phyloP scores from a whole-genome alignment of 2,888 invertebrate species.

The Zygogramma bicolorata region DNA sequence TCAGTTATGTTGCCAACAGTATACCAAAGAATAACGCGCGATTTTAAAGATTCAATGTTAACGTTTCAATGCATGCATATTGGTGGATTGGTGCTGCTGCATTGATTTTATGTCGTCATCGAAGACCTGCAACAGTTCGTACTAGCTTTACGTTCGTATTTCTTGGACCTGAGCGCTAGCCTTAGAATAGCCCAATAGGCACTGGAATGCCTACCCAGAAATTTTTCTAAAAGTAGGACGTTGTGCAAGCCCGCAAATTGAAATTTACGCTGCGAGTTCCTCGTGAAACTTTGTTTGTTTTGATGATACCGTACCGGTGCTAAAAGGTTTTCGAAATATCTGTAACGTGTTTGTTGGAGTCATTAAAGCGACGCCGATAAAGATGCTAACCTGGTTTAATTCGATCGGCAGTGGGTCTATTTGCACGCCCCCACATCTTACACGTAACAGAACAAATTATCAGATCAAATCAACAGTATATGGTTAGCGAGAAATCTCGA shows the following conservation, averaged over 20 bases:
- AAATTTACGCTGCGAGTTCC: background rate
- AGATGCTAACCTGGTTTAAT: background rate
- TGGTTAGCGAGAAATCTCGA: background rate
- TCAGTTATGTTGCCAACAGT: too few relatives aligned
- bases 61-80: too few relatives aligned
- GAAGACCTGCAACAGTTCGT: too few relatives aligned
- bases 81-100: too few relatives aligned
- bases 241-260: background rate
- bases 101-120: too few relatives aligned
- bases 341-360: background rate
- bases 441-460: too few relatives aligned
- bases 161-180: too few relatives aligned
- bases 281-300: background rate
- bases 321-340: background rate
- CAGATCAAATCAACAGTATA: too few relatives aligned
- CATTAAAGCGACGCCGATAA: background rate
- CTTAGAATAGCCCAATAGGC: background rate
- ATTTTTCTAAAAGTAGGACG: background rate
- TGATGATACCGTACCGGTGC: background rate
- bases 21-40: too few relatives aligned
- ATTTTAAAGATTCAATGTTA: too few relatives aligned
- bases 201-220: background rate
- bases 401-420: background rate
- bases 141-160: too few relatives aligned
- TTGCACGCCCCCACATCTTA: background rate